Percentiles rank a stretch among this genome's conserved stretches.
phyloP scores from a whole-genome alignment of 2,113 vertebrate genomes.

The Amblyornis subalaris region DNA sequence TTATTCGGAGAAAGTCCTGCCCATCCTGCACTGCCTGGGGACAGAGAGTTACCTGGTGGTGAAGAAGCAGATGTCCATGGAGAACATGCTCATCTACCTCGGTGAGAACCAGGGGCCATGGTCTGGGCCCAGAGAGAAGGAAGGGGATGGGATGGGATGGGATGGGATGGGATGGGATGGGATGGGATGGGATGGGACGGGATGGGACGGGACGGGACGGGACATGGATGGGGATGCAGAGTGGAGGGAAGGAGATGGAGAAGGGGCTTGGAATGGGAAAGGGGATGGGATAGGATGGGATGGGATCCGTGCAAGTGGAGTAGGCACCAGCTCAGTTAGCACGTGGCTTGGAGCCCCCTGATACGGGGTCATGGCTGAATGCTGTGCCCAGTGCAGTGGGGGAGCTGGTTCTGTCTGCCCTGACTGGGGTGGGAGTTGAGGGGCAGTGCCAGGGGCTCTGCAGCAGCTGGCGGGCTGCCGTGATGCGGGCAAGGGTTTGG shows the following conservation, averaged over 20 bases:
- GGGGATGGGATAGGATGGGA: background rate
- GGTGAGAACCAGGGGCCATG: slow-evolving; percentile 58
- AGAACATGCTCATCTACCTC: slow-evolving; percentile 83
- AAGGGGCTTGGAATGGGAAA: background rate
- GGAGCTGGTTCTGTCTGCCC: background rate
- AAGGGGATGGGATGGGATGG: background rate
- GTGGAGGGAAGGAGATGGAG: background rate
- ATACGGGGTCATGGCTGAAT: fast-evolving
- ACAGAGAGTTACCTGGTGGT: slow-evolving; percentile 86
- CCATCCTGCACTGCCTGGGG: slow-evolving; percentile 85
- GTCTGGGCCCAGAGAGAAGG: background rate
- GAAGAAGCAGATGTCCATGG: slow-evolving; percentile 87
- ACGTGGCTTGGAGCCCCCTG: background rate
- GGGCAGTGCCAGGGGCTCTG: background rate
- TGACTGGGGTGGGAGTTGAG: background rate
- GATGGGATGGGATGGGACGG: background rate
- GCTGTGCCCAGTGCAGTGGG: background rate
- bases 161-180: background rate
- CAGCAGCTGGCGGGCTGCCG: background rate
- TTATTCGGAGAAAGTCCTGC: slow-evolving; percentile 87
- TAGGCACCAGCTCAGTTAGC: background rate
- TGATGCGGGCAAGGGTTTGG: fast-evolving
- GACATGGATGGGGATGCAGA: background rate
- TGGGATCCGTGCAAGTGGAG: background rate
- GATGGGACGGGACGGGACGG: background rate